These are phyloP conservation scores for Silurus aristotelis DNA, from an alignment of 2,797 vertebrate genomes.

Conservation along the genomic window DNA sequence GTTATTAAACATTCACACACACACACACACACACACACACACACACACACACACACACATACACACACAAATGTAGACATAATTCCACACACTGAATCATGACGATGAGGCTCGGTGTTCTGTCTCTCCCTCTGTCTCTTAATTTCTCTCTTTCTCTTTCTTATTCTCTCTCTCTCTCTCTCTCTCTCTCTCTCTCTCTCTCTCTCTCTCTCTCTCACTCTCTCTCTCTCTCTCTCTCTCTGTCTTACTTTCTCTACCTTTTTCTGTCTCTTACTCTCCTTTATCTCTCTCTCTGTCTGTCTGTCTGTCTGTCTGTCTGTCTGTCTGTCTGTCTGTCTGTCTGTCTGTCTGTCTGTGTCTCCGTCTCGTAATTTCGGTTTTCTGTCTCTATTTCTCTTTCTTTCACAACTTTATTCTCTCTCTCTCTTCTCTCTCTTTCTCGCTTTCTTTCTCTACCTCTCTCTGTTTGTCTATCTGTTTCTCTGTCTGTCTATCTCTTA, in stretches of 20 bases:
- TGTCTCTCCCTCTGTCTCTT: not conserved
- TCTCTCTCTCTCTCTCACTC: not conserved
- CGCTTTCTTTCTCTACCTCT: not conserved
- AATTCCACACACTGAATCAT: conserved; percentile 60
- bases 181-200: too few species aligned
- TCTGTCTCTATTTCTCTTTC: too few species aligned
- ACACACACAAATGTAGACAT: conserved; percentile 46
- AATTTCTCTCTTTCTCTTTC: not conserved
- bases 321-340: not conserved
- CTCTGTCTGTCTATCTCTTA: not conserved
- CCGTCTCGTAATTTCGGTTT: not conserved
- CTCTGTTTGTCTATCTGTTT: too few species aligned
- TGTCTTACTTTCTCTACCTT: not conserved
- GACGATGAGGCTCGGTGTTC: conserved; percentile 40
- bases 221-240: not conserved
- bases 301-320: not conserved
- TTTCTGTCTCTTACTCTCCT: not conserved
- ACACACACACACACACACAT: conserved; percentile 47
- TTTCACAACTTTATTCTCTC: too few species aligned
- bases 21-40: conserved; percentile 57
- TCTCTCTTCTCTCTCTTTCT: too few species aligned
- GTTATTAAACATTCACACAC: conserved; percentile 63
- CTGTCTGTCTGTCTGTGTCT: not conserved
- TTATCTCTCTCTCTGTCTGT: not conserved
- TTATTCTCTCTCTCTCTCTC: not conserved